Conservation (phyloP, 2,888 invertebrate species). For the Epiperipatus broadwayi region DNA sequence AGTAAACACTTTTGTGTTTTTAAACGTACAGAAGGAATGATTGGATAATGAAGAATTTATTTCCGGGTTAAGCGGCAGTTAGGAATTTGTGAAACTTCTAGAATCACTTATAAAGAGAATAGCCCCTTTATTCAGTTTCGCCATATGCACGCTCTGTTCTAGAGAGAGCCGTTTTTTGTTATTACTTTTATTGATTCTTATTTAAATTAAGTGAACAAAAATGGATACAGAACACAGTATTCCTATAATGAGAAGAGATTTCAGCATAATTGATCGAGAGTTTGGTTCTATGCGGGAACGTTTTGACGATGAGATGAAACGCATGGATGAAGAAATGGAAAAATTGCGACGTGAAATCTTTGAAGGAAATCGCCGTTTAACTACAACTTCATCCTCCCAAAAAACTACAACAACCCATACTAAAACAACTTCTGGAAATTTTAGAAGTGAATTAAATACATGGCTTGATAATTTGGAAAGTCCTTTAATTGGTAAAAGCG, state of each 20-base stretch:
- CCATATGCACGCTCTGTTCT: too few species aligned
- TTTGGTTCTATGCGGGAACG: conserved; percentile 86
- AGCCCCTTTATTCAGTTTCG: too few species aligned
- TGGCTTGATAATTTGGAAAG: conserved; percentile 9
- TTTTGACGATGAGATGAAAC: conserved; percentile 89
- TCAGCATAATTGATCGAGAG: conserved; percentile 86
- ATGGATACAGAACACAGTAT: conserved; percentile 22
- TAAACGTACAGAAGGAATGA: too few species aligned
- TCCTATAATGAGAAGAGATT: conserved; percentile 78
- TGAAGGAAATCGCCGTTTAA: conserved; percentile 49
- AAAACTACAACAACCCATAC: conserved; percentile 35
- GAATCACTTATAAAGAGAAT: too few species aligned
- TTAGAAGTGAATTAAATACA: not conserved
- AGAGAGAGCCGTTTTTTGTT: too few species aligned
- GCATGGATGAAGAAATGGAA: conserved; percentile 97
- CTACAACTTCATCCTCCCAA: conserved; percentile 15
- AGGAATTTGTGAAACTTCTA: too few species aligned
- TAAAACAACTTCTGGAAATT: conserved; percentile 18
- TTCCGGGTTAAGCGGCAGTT: too few species aligned
- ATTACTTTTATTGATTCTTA: too few species aligned
- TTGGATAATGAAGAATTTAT: too few species aligned
- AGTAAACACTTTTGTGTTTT: too few species aligned
- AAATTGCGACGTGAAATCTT: conserved; percentile 77
- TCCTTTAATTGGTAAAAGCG: too few species aligned
- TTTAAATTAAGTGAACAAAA: too few species aligned